Evolutionary conservation across 2,113 vertebrate genomes (phyloP), one percentile per base, ranked within the genome.

Genomic region (Pristiophorus japonicus): DNA sequence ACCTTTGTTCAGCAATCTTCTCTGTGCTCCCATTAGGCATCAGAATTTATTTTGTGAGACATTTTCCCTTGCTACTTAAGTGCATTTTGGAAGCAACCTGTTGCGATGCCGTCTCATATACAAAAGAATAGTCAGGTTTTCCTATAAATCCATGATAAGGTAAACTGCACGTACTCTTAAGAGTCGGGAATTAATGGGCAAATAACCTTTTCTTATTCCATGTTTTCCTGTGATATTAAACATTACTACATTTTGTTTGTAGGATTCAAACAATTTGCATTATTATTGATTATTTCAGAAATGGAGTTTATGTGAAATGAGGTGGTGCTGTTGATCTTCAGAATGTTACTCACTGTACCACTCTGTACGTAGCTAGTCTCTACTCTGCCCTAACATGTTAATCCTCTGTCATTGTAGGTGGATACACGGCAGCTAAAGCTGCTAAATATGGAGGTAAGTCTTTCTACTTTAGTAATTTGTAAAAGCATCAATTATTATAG

Each of bases 401-500:
- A 47, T 94, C 24, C 67, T 70, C 38, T 70, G 38, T 73, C n/a
- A 42, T 42, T 70, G 3, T 42, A 94, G 93, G 45, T 70, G 93
- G 93, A 47, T 94, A 70, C 24, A 66, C 65, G 0, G 93, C 65
- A 51, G 93, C 93, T 70, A 94, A 94, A 94, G 93, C 93, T 94
- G 93, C 93, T 51, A 94, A 94, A 94, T 94, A 34, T 94, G 42
- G 65, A 94, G 65, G 93, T 70, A 94, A 5, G 93, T 73, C 27
- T 94, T 47, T 24, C 42, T 65, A 51, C 34, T n/a, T 38, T 63
- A 45, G 38, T 75, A 51, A 51, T 51, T 51, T 51, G 51, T 51
- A 51, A 51, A 51, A 51, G 51, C 51, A 51, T 51, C 51, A 51
- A 51, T 51, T 51, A 81, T 59, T 59, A 59, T 8, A 7, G 10